Evolutionary conservation across 2,797 vertebrate species (phyloP).

Genomic region (Synanceia verrucosa): DNA sequence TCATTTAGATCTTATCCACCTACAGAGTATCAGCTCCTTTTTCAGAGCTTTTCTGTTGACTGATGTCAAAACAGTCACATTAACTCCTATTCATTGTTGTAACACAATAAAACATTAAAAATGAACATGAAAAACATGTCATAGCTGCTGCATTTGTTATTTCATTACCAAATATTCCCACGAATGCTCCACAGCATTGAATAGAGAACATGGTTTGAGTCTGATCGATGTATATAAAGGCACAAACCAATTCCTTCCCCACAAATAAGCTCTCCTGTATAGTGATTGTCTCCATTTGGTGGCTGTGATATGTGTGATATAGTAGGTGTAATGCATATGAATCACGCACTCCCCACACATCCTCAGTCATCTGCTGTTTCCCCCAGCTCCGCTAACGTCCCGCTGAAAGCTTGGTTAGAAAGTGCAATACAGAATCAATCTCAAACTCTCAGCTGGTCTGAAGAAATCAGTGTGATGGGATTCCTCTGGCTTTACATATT

Average conservation of each 20-base stretch:
- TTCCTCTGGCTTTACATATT: conserved; percentile 69
- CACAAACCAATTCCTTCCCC: neutral
- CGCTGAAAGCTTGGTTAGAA: conserved; percentile 38
- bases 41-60: neutral
- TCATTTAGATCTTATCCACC: no score
- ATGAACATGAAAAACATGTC: neutral
- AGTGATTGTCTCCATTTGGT: neutral
- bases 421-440: conserved; percentile 53
- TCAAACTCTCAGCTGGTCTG: conserved; percentile 65
- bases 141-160: neutral
- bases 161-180: neutral
- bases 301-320: neutral
- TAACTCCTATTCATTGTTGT: neutral
- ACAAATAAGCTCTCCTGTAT: neutral
- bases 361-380: conserved; percentile 44
- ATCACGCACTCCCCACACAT: conserved; percentile 22
- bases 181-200: neutral
- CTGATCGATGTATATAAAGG: neutral
- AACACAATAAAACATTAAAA: neutral
- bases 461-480: conserved; percentile 70
- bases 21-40: no score
- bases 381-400: conserved; percentile 5
- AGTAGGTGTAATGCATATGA: conserved; percentile 48
- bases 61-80: neutral
- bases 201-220: neutral